Evolutionary conservation across 2,113 vertebrate species (phyloP).

Genomic region (Suncus etruscus): DNA sequence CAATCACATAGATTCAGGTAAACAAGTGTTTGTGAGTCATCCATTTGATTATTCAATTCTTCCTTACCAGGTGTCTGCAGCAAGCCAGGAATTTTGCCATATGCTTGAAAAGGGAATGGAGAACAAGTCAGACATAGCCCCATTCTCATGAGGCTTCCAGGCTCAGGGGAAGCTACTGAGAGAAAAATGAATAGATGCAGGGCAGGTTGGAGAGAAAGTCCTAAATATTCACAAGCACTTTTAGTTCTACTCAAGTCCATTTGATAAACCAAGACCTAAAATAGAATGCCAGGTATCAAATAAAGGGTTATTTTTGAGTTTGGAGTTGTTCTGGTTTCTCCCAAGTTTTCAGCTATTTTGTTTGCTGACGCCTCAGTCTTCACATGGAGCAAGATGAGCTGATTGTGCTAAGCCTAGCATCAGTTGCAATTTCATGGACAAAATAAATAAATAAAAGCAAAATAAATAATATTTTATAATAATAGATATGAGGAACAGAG

Average conservation of each 20-base stretch:
- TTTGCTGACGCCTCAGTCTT: not conserved
- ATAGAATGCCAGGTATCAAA: not conserved
- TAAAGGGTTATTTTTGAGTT: not conserved
- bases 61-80: conserved; percentile 26
- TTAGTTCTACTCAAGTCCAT: not conserved
- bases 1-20: not conserved
- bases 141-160: conserved; percentile 22
- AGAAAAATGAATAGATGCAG: not conserved
- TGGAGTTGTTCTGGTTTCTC: accelerated
- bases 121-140: not conserved
- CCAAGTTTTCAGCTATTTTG: not conserved
- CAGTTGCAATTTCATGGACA: not conserved
- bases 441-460: conserved; percentile 4
- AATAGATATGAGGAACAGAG: not conserved
- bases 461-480: not conserved
- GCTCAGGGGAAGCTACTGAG: not conserved
- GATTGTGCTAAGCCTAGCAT: not conserved
- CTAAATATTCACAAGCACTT: not conserved
- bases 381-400: not conserved
- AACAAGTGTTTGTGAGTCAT: conserved; percentile 55
- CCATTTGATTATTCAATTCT: conserved; percentile 40
- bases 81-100: not conserved
- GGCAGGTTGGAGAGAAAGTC: not conserved
- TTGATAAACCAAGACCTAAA: not conserved
- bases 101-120: not conserved